These are phyloP conservation scores for Oscheius sp. DNA, from an alignment of 2,888 invertebrate species.

Conservation along the genomic window DNA sequence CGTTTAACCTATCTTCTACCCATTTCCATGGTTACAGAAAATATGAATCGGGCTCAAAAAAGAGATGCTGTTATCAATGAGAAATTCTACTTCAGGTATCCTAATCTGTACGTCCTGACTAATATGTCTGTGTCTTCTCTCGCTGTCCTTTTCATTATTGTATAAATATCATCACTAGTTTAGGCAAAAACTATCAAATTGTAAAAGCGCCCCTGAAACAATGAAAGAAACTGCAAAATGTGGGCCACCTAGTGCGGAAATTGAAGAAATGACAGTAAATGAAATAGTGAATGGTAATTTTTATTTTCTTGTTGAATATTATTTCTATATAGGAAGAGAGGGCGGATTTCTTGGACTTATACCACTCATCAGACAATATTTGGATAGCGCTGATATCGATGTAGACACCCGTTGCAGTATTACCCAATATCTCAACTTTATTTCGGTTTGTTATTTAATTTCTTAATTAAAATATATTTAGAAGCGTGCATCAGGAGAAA, in stretches of 20 bases:
- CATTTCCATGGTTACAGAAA: constrained; percentile 82
- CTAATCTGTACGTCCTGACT: constrained; percentile 11
- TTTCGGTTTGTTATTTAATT: constrained; percentile 48
- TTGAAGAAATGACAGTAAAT: constrained; percentile 86
- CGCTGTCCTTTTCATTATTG: not conserved
- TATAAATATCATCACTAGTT: not conserved
- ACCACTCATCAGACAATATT: constrained; percentile 91
- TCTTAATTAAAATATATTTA: constrained; percentile 76
- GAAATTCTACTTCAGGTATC: constrained; percentile 89
- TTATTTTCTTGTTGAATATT: not conserved
- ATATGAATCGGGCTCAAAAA: constrained; percentile 94
- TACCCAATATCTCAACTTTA: constrained; percentile 87
- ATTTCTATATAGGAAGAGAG: constrained; percentile 80
- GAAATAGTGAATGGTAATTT: constrained; percentile 92
- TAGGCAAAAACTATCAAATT: constrained; percentile 62
- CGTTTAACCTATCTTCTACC: constrained; percentile 95
- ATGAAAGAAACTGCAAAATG: constrained; percentile 56
- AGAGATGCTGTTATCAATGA: constrained; percentile 86
- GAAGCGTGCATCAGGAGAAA: constrained; percentile 82
- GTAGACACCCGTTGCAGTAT: constrained; percentile 96
- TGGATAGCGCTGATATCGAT: constrained; percentile 95
- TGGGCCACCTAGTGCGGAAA: constrained; percentile 67
- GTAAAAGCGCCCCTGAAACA: constrained; percentile 68
- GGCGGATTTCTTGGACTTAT: constrained; percentile 93
- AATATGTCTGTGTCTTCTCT: not conserved